Conservation (phyloP, 2,888 invertebrate genomes). For the Clunio marinus region DNA sequence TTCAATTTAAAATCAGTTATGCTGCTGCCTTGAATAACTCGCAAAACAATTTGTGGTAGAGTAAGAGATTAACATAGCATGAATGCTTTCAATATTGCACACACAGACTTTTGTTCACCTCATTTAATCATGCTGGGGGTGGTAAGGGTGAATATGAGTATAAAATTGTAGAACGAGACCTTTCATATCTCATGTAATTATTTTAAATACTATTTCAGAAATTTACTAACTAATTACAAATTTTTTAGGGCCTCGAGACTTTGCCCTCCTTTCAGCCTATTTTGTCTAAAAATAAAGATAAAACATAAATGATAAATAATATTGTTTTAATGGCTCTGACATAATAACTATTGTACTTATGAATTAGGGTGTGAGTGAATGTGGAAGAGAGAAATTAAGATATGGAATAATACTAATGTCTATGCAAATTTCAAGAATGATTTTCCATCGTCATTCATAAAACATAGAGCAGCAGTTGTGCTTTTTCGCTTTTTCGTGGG, state of each 20-base stretch:
- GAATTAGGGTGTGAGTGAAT: neutral
- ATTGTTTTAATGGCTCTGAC: slow-evolving; percentile 37
- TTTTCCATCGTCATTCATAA: slow-evolving; percentile 13
- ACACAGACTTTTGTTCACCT: neutral
- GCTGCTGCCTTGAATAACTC: slow-evolving; percentile 8
- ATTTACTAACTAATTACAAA: slow-evolving; percentile 34
- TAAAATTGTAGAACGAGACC: neutral
- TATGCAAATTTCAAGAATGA: slow-evolving; percentile 33
- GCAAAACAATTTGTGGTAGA: slow-evolving; percentile 27
- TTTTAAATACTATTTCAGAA: slow-evolving; percentile 37
- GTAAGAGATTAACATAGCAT: slow-evolving; percentile 33
- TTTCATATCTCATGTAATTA: slow-evolving; percentile 9
- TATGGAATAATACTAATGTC: slow-evolving; percentile 33
- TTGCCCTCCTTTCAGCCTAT: neutral
- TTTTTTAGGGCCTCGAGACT: neutral
- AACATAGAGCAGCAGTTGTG: neutral
- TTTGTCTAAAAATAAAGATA: neutral
- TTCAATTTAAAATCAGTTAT: slow-evolving; percentile 39
- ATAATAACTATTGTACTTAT: slow-evolving; percentile 29
- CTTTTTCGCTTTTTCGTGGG: neutral
- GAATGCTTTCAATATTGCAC: slow-evolving; percentile 38
- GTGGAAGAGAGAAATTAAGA: slow-evolving; percentile 21
- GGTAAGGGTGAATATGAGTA: neutral
- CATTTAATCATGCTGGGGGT: neutral
- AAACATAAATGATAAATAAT: slow-evolving; percentile 37